A percentile compares a stretch with the other conserved stretches of the same genome.
Evolutionary conservation across 2,113 vertebrate species (phyloP).

Genomic region (Poecile atricapillus): DNA sequence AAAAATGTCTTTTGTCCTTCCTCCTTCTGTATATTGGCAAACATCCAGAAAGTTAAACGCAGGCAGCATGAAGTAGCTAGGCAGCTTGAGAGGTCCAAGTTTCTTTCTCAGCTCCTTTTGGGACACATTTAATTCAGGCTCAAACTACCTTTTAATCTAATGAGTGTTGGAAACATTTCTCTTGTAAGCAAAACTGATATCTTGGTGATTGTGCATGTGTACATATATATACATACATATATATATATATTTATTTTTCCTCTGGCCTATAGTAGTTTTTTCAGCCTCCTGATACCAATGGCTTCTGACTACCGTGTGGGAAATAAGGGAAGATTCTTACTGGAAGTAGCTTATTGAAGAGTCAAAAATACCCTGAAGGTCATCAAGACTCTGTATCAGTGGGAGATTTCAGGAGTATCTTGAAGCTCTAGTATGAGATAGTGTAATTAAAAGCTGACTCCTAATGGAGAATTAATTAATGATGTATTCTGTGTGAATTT

Average conservation of each 20-base stretch:
- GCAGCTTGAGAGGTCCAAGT: not conserved
- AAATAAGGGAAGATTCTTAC: not conserved
- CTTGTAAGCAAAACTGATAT: not conserved
- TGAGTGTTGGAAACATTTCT: not conserved
- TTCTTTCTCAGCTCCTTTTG: not conserved
- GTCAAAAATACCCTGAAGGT: not conserved
- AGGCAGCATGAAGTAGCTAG: not conserved
- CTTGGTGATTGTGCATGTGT: not conserved
- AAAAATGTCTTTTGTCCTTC: not conserved
- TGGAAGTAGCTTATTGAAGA: not conserved
- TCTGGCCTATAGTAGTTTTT: not conserved
- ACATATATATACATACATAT: too few species aligned
- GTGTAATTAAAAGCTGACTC: not conserved
- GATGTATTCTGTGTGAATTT: not conserved
- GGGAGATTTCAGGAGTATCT: not conserved
- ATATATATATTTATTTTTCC: not conserved
- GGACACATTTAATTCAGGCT: not conserved
- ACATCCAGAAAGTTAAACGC: not conserved
- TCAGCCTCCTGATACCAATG: not conserved
- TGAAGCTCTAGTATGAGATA: not conserved
- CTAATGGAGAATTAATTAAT: not conserved
- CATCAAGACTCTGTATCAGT: not conserved
- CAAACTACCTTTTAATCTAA: not conserved
- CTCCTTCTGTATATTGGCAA: not conserved
- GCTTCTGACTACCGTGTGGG: not conserved